Conservation (phyloP, 2,888 invertebrate genomes). For the Drosophila pseudotalamancana region DNA sequence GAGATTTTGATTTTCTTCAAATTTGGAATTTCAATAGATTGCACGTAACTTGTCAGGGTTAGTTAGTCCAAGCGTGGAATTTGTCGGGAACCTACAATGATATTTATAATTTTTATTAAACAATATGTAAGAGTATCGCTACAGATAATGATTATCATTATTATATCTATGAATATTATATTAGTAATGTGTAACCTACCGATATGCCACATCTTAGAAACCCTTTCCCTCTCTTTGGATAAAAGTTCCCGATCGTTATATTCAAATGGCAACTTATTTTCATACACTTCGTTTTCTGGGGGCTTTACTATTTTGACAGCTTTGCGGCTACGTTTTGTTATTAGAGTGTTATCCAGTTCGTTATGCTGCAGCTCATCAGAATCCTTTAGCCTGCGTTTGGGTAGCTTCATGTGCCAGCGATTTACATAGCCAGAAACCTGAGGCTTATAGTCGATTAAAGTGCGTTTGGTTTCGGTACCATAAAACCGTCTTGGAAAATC, state of each 20-base stretch:
- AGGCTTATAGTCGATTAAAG: not conserved
- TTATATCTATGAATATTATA: too few species aligned
- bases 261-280: not conserved
- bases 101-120: too few species aligned
- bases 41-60: too few species aligned
- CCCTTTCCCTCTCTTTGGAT: not conserved
- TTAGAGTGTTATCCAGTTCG: not conserved
- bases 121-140: too few species aligned
- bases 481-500: not conserved
- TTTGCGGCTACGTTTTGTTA: not conserved
- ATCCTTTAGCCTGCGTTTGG: not conserved
- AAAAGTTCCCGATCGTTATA: not conserved
- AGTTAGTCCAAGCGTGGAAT: slow-evolving; percentile 6
- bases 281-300: not conserved
- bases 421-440: not conserved
- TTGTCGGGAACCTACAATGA: not conserved
- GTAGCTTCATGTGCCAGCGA: slow-evolving; percentile 16
- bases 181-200: slow-evolving; percentile 2
- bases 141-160: too few species aligned
- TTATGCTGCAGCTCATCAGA: not conserved
- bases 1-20: not conserved
- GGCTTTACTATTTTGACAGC: not conserved
- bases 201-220: slow-evolving; percentile 17
- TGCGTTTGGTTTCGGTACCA: not conserved
- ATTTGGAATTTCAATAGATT: not conserved